Evolutionary conservation across 2,888 invertebrate species (phyloP).

Genomic region (Anarsia innoxiella): DNA sequence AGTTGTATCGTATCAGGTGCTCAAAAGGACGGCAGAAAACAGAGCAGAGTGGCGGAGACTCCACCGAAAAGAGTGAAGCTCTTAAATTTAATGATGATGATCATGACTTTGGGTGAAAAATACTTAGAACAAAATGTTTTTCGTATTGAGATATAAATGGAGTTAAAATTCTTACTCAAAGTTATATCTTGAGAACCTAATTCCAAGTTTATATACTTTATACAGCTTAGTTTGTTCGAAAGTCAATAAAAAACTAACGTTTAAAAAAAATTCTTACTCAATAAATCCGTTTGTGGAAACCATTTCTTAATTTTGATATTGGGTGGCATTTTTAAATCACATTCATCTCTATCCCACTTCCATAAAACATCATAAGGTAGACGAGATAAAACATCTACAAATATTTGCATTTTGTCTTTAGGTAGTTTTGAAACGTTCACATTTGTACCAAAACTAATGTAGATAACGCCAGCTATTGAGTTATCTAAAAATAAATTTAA

Average conservation of each 20-base stretch:
- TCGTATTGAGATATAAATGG: too few species aligned
- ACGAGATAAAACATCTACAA: conserved; percentile 44
- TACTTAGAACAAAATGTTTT: too few species aligned
- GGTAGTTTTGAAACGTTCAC: conserved; percentile 39
- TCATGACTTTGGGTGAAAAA: too few species aligned
- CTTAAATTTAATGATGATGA: too few species aligned
- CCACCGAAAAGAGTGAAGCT: too few species aligned
- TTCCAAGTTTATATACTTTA: neutral
- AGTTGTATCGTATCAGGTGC: too few species aligned
- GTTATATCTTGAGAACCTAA: neutral
- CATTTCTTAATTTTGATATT: conserved; percentile 58
- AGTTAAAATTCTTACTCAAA: neutral
- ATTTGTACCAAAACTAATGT: conserved; percentile 60
- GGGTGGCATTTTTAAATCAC: conserved; percentile 20
- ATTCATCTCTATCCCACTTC: conserved; percentile 52
- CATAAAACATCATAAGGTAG: conserved; percentile 58
- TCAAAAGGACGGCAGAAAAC: too few species aligned
- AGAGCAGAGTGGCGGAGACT: too few species aligned
- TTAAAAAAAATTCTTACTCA: conserved; percentile 15
- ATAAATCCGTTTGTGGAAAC: conserved; percentile 29
- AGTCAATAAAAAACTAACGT: neutral
- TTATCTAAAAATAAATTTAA: conserved; percentile 43
- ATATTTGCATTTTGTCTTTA: conserved; percentile 30
- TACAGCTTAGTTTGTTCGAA: neutral
- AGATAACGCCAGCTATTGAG: conserved; percentile 54